These are phyloP conservation scores for Phalacrocorax carbo DNA, from an alignment of 2,113 vertebrate species.

Conservation along the genomic window DNA sequence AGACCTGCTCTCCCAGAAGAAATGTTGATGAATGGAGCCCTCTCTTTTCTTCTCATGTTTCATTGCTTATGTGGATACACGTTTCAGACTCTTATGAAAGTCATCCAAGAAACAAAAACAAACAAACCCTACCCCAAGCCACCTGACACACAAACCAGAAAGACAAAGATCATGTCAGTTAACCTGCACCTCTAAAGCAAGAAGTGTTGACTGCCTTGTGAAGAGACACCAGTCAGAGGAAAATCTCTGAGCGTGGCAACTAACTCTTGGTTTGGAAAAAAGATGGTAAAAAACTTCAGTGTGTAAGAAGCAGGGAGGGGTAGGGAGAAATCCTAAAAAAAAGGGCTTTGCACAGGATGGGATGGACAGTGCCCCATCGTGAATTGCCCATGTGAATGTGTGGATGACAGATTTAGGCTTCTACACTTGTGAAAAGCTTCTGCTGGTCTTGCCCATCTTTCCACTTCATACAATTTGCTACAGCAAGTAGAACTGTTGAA, in stretches of 20 bases:
- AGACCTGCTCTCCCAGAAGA: neutral
- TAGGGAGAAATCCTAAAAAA: neutral
- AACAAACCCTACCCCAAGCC: neutral
- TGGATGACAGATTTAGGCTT: neutral
- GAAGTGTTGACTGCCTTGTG: neutral
- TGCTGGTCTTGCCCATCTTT: neutral
- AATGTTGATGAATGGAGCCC: neutral
- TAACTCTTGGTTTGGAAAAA: neutral
- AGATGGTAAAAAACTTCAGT: neutral
- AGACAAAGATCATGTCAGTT: neutral
- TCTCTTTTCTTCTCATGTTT: neutral
- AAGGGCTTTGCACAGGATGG: conserved; percentile 20
- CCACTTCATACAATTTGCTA: neutral
- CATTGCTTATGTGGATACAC: neutral
- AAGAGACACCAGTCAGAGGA: neutral
- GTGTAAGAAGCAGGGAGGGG: neutral
- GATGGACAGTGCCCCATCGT: neutral
- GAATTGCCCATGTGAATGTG: neutral
- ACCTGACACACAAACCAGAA: neutral
- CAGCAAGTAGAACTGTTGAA: conserved; percentile 24
- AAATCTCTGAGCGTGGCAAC: neutral
- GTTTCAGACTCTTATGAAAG: neutral
- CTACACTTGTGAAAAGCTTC: conserved; percentile 20
- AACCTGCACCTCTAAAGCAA: neutral
- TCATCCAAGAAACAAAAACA: neutral